phyloP scores from a whole-genome alignment of 2,113 vertebrate genomes.

The Muntiacus reevesi region DNA sequence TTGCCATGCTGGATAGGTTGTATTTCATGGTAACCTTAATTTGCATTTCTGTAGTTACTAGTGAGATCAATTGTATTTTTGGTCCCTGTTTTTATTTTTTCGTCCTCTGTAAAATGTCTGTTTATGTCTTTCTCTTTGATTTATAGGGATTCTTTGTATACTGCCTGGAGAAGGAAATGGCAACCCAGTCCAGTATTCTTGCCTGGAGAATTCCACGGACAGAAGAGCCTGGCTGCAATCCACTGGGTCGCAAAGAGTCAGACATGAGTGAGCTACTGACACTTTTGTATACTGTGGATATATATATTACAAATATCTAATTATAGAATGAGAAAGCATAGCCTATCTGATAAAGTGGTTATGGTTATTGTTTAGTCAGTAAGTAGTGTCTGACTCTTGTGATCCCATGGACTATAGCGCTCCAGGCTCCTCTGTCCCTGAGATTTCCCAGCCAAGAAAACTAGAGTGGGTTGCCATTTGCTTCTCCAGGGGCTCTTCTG shows the following conservation, averaged over 20 bases:
- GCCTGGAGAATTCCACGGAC: neutral
- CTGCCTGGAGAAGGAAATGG: neutral
- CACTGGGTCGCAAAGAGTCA: neutral
- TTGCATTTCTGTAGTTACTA: neutral
- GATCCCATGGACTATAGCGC: neutral
- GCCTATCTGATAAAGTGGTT: neutral
- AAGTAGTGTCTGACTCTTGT: neutral
- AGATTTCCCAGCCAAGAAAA: neutral
- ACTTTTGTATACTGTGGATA: neutral
- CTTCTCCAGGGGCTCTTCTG: neutral
- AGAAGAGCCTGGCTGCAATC: neutral
- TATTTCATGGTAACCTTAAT: neutral
- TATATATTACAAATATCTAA: neutral
- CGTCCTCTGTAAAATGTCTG: neutral
- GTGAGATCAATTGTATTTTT: neutral
- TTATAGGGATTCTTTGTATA: neutral
- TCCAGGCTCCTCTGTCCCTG: neutral
- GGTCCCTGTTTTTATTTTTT: neutral
- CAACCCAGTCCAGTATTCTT: neutral
- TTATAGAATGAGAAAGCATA: neutral
- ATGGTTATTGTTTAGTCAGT: neutral
- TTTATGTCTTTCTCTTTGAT: neutral
- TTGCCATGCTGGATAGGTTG: neutral
- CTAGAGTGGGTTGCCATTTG: neutral
- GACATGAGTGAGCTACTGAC: neutral